Percentiles rank a stretch among this genome's conserved stretches.
Evolutionary conservation across 2,113 vertebrate genomes (phyloP).

Genomic region (Rhinolophus ferrumequinum): DNA sequence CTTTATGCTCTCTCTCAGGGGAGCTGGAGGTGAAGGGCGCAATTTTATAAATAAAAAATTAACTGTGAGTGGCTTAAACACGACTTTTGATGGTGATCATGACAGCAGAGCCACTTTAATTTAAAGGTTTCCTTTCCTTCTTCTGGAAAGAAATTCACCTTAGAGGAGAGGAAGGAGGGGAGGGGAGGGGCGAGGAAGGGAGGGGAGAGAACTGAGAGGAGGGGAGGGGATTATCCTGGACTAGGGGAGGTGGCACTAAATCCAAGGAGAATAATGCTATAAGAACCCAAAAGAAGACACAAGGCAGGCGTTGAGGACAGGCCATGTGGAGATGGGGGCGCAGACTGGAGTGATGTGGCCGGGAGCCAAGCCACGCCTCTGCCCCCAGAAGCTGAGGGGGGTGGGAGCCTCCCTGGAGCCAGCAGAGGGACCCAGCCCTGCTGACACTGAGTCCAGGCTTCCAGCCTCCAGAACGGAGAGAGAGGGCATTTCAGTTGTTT

Average conservation of each 20-base stretch:
- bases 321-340: accelerated
- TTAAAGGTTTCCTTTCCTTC: neutral
- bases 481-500: no score
- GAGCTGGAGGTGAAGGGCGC: neutral
- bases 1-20: neutral
- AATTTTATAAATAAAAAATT: constrained; percentile 52
- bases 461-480: neutral
- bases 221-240: neutral
- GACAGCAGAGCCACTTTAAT: neutral
- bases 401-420: accelerated
- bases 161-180: neutral
- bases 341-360: accelerated
- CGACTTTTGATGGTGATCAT: neutral
- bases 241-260: neutral
- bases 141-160: neutral
- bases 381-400: no score
- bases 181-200: neutral
- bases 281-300: neutral
- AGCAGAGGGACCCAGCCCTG: accelerated
- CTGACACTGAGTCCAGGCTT: neutral
- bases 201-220: no score
- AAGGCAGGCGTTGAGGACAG: neutral
- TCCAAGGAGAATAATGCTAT: no score
- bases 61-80: neutral
- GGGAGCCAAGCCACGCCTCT: accelerated